phyloP scores from a whole-genome alignment of 2,888 invertebrate species.

The Andrena bicolor region DNA sequence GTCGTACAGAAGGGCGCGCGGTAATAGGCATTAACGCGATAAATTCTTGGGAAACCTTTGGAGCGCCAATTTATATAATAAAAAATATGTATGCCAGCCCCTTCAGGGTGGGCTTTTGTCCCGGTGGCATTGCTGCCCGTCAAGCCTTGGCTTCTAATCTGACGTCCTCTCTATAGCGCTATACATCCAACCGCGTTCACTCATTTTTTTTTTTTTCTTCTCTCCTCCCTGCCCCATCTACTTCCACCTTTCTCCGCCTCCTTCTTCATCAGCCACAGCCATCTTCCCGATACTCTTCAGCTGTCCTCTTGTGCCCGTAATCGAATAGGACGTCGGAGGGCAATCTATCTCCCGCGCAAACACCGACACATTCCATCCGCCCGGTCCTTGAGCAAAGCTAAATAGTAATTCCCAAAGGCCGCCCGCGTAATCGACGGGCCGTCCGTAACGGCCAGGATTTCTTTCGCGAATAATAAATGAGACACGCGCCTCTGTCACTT shows the following conservation, averaged over 20 bases:
- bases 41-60: constrained; percentile 80
- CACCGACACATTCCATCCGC: constrained; percentile 23
- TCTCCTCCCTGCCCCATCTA: constrained; percentile 4
- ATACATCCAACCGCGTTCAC: constrained; percentile 45
- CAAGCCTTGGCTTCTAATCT: constrained; percentile 83
- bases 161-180: constrained; percentile 74
- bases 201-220: constrained; percentile 31
- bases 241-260: constrained; percentile 7
- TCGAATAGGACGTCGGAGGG: constrained; percentile 58
- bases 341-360: constrained; percentile 44
- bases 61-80: constrained; percentile 83
- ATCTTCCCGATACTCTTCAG: constrained; percentile 59
- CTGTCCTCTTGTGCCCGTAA: constrained; percentile 67
- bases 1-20: constrained; percentile 55
- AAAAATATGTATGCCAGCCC: constrained; percentile 81
- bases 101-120: constrained; percentile 65
- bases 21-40: constrained; percentile 81
- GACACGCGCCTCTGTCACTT: not conserved
- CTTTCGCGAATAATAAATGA: constrained; percentile 27
- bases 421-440: constrained; percentile 30
- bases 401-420: constrained; percentile 30
- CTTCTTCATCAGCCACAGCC: constrained; percentile 40
- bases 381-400: constrained; percentile 44
- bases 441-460: constrained; percentile 24
- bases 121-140: constrained; percentile 74